Evolutionary conservation across 2,113 vertebrate species (phyloP).

Genomic region (Glareola pratincola): DNA sequence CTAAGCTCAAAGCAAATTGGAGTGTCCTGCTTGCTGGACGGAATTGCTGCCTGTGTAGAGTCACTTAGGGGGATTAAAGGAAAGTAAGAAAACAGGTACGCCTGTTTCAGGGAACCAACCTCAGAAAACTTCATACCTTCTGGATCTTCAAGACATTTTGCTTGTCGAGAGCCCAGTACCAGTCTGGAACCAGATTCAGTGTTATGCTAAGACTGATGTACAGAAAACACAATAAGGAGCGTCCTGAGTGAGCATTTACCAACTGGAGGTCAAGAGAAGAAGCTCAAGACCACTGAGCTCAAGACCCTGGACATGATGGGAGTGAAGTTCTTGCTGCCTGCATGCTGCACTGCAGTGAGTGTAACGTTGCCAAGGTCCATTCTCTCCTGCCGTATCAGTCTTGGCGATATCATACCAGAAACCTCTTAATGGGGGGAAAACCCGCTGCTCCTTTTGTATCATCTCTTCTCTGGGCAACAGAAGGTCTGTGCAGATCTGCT

Average conservation of each 20-base stretch:
- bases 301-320: not conserved
- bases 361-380: not conserved
- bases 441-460: not conserved
- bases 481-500: not conserved
- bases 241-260: not conserved
- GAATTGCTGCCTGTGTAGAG: not conserved
- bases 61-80: not conserved
- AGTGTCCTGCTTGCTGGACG: not conserved
- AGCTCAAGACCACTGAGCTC: not conserved
- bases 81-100: not conserved
- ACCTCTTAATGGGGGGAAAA: not conserved
- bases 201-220: not conserved
- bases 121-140: not conserved
- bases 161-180: not conserved
- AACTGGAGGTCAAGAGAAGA: not conserved
- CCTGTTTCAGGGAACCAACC: not conserved
- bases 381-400: not conserved
- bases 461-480: not conserved
- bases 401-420: not conserved
- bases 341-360: fast-evolving
- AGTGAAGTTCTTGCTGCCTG: not conserved
- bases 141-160: not conserved
- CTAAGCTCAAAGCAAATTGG: not conserved
- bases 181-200: not conserved
- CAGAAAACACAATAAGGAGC: not conserved